Conservation (phyloP, 2,113 vertebrate species). For the Megaleporinus macrocephalus region DNA sequence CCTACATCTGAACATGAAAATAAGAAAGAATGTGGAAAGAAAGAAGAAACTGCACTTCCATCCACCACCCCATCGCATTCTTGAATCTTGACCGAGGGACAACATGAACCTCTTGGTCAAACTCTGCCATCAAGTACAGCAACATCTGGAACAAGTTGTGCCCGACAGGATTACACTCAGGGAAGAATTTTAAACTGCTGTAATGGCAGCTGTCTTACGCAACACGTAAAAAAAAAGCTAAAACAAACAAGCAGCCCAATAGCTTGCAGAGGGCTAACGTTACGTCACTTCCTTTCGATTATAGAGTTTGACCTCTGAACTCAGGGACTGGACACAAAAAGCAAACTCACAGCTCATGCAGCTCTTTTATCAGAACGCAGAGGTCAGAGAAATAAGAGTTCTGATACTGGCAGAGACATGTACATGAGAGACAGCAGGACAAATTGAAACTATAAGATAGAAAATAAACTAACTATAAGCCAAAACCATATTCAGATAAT, state of each 20-base stretch:
- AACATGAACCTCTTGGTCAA: background rate
- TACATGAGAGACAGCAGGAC: no score
- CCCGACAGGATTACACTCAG: conserved; percentile 1
- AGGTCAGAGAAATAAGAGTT: no score
- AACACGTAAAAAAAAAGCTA: conserved; percentile 29
- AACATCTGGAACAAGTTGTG: conserved; percentile 43
- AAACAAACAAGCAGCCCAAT: conserved; percentile 4
- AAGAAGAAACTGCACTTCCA: background rate
- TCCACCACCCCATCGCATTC: background rate
- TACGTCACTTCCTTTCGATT: conserved; percentile 26
- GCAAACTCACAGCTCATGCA: background rate
- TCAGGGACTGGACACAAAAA: background rate
- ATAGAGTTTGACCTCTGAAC: conserved; percentile 7
- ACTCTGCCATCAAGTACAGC: conserved; percentile 7
- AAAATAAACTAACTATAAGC: no score
- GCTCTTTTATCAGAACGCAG: background rate
- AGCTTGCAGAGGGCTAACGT: background rate
- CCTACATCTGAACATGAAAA: background rate
- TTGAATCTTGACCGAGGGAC: background rate
- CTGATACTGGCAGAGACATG: no score
- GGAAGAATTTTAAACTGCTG: conserved; percentile 1
- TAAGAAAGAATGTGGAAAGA: background rate
- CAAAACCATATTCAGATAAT: no score
- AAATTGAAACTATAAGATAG: no score
- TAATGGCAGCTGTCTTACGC: conserved; percentile 4